These are phyloP conservation scores for Drosophila kanapiae DNA, from an alignment of 1,140 invertebrate species.

Conservation along the genomic window DNA sequence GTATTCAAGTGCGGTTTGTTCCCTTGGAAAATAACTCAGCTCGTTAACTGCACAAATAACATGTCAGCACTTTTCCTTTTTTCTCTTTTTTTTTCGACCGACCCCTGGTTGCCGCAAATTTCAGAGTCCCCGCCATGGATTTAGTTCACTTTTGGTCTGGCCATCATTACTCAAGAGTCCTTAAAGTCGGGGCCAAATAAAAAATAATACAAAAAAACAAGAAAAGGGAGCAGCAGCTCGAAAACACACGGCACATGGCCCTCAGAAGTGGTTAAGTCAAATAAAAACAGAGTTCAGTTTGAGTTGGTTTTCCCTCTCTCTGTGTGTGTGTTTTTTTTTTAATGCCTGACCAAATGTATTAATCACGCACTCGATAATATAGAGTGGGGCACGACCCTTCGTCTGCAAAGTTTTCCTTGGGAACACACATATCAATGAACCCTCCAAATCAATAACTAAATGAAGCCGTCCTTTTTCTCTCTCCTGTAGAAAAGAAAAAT, in stretches of 20 bases:
- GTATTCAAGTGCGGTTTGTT: constrained; percentile 77
- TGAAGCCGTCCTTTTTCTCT: no score
- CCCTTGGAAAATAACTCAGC: constrained; percentile 76
- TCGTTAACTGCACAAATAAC: constrained; percentile 83
- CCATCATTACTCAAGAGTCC: constrained; percentile 77
- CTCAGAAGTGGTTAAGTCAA: constrained; percentile 54
- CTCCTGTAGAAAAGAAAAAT: constrained; percentile 16
- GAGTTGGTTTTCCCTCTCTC: constrained; percentile 17
- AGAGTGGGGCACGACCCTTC: constrained; percentile 20
- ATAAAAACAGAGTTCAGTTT: constrained; percentile 55
- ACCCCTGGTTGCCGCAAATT: constrained; percentile 60
- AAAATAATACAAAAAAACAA: constrained; percentile 31
- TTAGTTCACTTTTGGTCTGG: constrained; percentile 65
- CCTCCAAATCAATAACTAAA: constrained; percentile 48
- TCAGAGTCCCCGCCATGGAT: constrained; percentile 63
- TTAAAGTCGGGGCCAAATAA: constrained; percentile 48
- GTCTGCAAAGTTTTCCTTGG: constrained; percentile 51
- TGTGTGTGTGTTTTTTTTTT: constrained; percentile 37
- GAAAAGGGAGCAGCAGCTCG: constrained; percentile 3
- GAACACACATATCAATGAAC: constrained; percentile 54
- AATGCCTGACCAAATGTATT: constrained; percentile 62
- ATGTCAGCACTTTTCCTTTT: constrained; percentile 64
- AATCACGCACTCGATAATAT: constrained; percentile 42
- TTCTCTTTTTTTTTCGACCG: constrained; percentile 24
- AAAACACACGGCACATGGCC: constrained; percentile 47